Evolutionary conservation across 2,888 invertebrate species (phyloP).

Genomic region (Adelphocoris suturalis): DNA sequence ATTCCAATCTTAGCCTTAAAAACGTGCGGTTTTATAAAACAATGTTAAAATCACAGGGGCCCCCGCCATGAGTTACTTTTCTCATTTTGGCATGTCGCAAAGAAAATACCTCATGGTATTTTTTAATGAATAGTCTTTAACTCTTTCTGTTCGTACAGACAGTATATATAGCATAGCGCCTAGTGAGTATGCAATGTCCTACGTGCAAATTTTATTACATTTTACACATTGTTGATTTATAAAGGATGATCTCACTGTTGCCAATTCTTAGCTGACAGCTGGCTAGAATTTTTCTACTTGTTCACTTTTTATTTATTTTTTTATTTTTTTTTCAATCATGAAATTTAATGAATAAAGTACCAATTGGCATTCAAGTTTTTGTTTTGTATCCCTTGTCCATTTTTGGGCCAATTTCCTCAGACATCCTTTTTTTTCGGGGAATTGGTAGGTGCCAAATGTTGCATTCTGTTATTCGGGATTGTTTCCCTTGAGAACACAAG

Average conservation of each 20-base stretch:
- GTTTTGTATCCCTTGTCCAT: conserved; percentile 3
- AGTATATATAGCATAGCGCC: too few relatives aligned
- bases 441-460: not conserved
- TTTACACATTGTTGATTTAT: too few relatives aligned
- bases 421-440: not conserved
- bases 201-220: too few relatives aligned
- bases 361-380: conserved; percentile 12
- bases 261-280: not conserved
- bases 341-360: not conserved
- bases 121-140: too few relatives aligned
- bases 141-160: too few relatives aligned
- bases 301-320: not conserved
- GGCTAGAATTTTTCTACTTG: not conserved
- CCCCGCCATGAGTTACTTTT: too few relatives aligned
- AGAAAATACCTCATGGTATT: too few relatives aligned
- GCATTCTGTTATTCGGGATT: not conserved
- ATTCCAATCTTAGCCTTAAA: not conserved
- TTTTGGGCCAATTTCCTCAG: not conserved
- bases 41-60: too few relatives aligned
- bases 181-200: too few relatives aligned
- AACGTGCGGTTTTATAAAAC: too few relatives aligned
- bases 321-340: not conserved
- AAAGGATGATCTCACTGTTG: not conserved
- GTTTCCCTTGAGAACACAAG: conserved; percentile 25
- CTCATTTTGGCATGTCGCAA: too few relatives aligned